phyloP scores from a whole-genome alignment of 2,113 vertebrate species.

The Grallaria varia region DNA sequence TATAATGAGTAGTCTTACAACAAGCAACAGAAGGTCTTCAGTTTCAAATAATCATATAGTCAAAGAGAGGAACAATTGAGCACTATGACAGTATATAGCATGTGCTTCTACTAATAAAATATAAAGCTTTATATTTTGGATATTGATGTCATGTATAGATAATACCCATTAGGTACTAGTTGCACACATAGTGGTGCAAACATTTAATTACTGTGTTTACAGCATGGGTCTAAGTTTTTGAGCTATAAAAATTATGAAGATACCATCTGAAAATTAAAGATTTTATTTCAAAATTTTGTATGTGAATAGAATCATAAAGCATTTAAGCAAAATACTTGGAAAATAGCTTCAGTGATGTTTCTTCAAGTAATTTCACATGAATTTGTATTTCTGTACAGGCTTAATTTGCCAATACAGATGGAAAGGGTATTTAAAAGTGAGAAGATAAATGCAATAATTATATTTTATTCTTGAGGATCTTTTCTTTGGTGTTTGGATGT shows the following conservation, averaged over 20 bases:
- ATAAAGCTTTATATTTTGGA: background rate
- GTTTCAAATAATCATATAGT: background rate
- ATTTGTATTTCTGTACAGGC: background rate
- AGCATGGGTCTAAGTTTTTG: background rate
- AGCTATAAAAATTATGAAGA: background rate
- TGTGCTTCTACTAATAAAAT: background rate
- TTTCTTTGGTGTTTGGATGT: background rate
- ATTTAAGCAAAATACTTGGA: background rate
- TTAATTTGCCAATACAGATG: background rate
- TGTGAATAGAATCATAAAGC: background rate
- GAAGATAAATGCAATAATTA: background rate
- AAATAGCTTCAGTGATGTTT: background rate
- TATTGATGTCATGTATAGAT: background rate
- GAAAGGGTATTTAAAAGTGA: constrained; percentile 7
- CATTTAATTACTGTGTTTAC: background rate
- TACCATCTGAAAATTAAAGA: background rate
- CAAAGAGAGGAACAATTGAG: background rate
- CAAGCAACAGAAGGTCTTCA: background rate
- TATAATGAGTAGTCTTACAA: background rate
- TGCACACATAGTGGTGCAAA: background rate
- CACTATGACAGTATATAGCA: background rate
- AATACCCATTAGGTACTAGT: background rate
- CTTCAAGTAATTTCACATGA: background rate
- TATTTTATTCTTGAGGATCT: background rate
- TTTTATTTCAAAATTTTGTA: background rate